Percentiles rank a stretch among this genome's conserved stretches.
Evolutionary conservation across 2,113 vertebrate genomes (phyloP).

Genomic region (Loxodonta africana): DNA sequence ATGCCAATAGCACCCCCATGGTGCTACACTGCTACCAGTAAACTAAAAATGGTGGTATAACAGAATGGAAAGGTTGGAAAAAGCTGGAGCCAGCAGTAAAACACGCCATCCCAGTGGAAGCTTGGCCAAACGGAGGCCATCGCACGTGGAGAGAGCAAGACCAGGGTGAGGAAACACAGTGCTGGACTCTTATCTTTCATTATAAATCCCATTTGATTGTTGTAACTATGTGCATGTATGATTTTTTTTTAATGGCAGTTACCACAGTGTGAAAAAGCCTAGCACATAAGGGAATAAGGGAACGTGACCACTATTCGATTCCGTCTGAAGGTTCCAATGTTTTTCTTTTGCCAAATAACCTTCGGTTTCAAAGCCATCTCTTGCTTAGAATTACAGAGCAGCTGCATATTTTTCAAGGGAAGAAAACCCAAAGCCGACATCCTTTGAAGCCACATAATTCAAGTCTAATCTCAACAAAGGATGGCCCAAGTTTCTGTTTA

Average conservation of each 20-base stretch:
- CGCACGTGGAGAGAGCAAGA: not conserved
- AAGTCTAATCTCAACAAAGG: not conserved
- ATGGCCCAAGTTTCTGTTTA: accelerated
- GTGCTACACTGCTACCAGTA: accelerated
- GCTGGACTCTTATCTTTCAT: not conserved
- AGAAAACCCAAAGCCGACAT: not conserved
- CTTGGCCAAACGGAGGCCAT: accelerated
- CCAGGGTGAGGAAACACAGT: accelerated
- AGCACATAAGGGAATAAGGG: not conserved
- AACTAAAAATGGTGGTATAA: accelerated
- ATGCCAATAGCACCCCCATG: accelerated
- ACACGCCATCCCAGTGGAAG: accelerated
- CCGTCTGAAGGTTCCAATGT: not conserved
- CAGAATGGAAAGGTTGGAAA: accelerated
- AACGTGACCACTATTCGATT: not conserved
- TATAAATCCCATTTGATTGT: accelerated
- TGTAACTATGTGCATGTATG: not conserved
- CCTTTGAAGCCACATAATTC: accelerated
- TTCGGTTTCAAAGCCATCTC: not conserved
- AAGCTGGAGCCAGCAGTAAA: accelerated
- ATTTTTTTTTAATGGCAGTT: not conserved
- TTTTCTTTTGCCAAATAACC: not conserved
- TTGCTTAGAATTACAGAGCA: not conserved
- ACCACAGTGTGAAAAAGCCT: not conserved
- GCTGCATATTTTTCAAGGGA: not conserved